phyloP scores from a whole-genome alignment of 2,113 vertebrate species.

The Melospiza georgiana region DNA sequence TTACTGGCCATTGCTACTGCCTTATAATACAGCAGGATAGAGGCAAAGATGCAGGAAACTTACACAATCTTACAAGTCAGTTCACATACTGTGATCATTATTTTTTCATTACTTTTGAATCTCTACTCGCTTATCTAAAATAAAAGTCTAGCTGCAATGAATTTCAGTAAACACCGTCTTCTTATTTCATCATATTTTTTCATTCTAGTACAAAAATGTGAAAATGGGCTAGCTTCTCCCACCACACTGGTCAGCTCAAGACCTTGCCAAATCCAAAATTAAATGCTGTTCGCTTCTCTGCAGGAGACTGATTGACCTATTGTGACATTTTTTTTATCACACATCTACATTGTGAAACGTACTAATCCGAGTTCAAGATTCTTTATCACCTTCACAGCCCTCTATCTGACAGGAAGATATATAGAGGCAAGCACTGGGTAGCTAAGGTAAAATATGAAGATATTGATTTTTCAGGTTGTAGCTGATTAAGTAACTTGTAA shows the following conservation, averaged over 20 bases:
- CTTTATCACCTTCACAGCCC: not conserved
- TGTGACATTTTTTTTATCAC: not conserved
- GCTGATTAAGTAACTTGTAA: conserved; percentile 35
- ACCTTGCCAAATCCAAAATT: not conserved
- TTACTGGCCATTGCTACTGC: not conserved
- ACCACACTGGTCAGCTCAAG: not conserved
- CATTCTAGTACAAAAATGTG: not conserved
- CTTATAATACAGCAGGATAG: not conserved
- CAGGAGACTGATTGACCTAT: not conserved
- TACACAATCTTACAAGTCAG: not conserved
- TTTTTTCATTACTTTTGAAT: not conserved
- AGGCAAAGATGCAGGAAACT: not conserved
- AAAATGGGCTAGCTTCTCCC: not conserved
- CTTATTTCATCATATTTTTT: not conserved
- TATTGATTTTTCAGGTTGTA: conserved; percentile 49
- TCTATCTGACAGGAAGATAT: conserved; percentile 27
- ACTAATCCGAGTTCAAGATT: conserved; percentile 25
- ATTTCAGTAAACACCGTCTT: not conserved
- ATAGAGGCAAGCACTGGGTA: not conserved
- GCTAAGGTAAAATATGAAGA: conserved; percentile 37
- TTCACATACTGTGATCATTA: not conserved
- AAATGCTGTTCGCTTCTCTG: not conserved
- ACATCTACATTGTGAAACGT: conserved; percentile 11
- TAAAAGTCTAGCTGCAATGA: not conserved
- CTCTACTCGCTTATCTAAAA: not conserved